These are phyloP conservation scores for Drosophila punjabiensis DNA, from an alignment of 1,140 invertebrate genomes.

Conservation along the genomic window DNA sequence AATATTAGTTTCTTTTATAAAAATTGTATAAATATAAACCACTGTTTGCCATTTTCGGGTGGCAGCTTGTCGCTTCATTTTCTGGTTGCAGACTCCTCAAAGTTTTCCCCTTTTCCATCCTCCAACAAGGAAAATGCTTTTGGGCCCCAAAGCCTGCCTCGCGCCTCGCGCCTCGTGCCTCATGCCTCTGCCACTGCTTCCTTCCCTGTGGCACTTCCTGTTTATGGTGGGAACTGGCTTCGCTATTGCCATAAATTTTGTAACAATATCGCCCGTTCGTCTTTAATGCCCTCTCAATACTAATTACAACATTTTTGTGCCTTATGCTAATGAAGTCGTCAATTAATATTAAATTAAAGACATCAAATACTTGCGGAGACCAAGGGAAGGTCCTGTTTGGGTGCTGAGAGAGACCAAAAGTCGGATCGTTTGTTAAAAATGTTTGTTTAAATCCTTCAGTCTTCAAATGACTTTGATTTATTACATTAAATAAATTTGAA, in stretches of 20 bases:
- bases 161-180: neutral
- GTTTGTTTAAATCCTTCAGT: neutral
- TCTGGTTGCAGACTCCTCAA: conserved; percentile 23
- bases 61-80: conserved; percentile 57
- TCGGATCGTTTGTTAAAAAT: neutral
- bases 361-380: neutral
- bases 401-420: neutral
- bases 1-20: no score
- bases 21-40: neutral
- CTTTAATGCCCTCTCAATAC: conserved; percentile 33
- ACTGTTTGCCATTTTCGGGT: conserved; percentile 23
- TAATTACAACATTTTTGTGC: conserved; percentile 56
- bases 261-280: conserved; percentile 20
- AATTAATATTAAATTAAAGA: conserved; percentile 47
- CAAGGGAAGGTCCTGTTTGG: neutral
- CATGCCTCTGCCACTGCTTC: neutral
- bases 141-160: neutral
- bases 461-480: neutral
- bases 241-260: conserved; percentile 35
- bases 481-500: neutral
- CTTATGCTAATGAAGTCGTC: conserved; percentile 50
- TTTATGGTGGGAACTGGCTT: conserved; percentile 14
- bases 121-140: conserved; percentile 3
- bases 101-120: neutral
- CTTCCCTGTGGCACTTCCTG: conserved; percentile 11